Evolutionary conservation across 2,888 invertebrate genomes (phyloP), one percentile per base, ranked within the genome.

Genomic region (Willowsia nigromaculata): DNA sequence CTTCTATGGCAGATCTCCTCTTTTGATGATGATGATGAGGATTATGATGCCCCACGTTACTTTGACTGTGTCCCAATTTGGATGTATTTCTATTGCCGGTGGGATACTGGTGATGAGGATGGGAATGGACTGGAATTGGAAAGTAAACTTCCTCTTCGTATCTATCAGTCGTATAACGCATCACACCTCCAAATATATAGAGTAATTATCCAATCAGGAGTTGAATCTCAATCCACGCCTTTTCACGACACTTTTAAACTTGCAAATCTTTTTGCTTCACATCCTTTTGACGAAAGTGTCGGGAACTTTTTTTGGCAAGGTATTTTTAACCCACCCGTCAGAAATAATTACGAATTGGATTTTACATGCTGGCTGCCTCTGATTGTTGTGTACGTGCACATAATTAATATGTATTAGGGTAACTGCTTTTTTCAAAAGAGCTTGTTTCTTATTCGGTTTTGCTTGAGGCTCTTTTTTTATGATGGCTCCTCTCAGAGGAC

Each of bases 91-190:
- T 43, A n/a, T n/a, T n/a, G n/a, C n/a, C 6, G 43, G 43, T 6
- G 13, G 59, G 25, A n/a, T 40, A 40, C 18, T 68, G 68, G 27
- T 76, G 76, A 76, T 37, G 78, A 78, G 15, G 78, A n/a, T 25
- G 83, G 33, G 33, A 47, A 47, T 56, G 65, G 22, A 47, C 59
- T 76, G 85, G 85, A 47, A 85, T 85, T 85, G 85, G 85, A 85
- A 85, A 85, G 85, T 85, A 85, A 74, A 74, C 85, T 85, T 85
- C 85, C 85, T 85, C 83, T 68, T 83, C 74, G 47, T 74, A 40
- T 76, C 56, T 85, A 43, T 85, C 85, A 85, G 56, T 76, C 15
- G 1, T 47, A 65, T 85, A 59, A 40, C 62, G 85, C 85, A 85
- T 85, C 59, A 85, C 68, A 68, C 68, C n/a, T 25, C 37, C 68